phyloP scores from a whole-genome alignment of 2,797 vertebrate genomes.

The Nothura maculosa region DNA sequence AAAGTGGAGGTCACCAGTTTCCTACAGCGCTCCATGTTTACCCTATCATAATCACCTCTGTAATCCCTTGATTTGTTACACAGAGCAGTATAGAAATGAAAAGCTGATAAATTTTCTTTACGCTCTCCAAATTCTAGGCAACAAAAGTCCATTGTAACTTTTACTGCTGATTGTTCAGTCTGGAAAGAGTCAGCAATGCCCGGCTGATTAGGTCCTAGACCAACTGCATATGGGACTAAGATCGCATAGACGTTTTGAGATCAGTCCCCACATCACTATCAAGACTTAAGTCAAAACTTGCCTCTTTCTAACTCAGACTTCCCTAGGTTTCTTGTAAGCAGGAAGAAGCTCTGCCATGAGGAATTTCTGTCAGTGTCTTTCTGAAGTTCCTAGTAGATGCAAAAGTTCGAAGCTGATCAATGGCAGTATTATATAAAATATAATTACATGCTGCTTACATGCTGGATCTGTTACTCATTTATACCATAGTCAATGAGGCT shows the following conservation, averaged over 20 bases:
- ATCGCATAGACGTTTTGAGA: neutral
- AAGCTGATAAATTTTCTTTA: neutral
- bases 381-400: neutral
- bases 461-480: neutral
- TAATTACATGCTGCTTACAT: neutral
- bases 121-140: neutral
- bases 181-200: neutral
- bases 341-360: neutral
- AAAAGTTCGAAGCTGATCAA: neutral
- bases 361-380: accelerated
- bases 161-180: neutral
- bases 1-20: neutral
- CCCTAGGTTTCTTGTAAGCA: neutral
- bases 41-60: neutral
- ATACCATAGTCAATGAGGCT: neutral
- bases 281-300: neutral
- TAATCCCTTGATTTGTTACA: neutral
- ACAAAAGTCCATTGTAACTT: neutral
- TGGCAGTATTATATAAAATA: neutral
- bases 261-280: neutral
- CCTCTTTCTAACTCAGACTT: neutral
- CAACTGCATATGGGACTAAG: neutral
- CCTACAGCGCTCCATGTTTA: neutral
- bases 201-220: neutral
- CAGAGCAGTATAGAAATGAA: neutral